Evolutionary conservation across 2,797 vertebrate species (phyloP).

Genomic region (Ficedula albicollis): DNA sequence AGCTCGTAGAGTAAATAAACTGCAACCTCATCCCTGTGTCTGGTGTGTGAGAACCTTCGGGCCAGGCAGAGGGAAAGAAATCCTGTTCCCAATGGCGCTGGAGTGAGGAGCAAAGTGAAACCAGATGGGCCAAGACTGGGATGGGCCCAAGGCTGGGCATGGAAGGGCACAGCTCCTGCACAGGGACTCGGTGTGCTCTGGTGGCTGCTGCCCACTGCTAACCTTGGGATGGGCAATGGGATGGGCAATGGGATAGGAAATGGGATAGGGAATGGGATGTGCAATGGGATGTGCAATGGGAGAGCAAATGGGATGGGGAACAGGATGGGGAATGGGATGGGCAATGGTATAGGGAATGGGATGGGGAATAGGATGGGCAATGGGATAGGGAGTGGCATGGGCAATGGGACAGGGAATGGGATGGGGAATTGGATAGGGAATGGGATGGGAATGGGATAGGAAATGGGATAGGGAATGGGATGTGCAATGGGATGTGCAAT

Average conservation of each 20-base stretch:
- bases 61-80: neutral
- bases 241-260: neutral
- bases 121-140: neutral
- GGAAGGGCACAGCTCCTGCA: neutral
- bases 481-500: accelerated
- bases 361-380: neutral
- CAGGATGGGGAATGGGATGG: neutral
- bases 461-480: neutral
- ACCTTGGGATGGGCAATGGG: neutral
- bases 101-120: neutral
- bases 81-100: neutral
- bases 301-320: accelerated
- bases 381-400: no score
- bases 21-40: neutral
- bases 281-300: accelerated
- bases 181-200: accelerated
- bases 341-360: accelerated
- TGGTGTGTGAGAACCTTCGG: constrained; percentile 13
- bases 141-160: neutral
- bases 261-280: accelerated
- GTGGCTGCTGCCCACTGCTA: accelerated
- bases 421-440: no score
- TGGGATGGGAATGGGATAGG: neutral
- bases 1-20: constrained; percentile 18
- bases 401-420: neutral